A percentile compares a stretch with the other conserved stretches of the same genome.
These are phyloP conservation scores for Pygocentrus nattereri DNA, from an alignment of 2,797 vertebrate genomes.

Conservation along the genomic window DNA sequence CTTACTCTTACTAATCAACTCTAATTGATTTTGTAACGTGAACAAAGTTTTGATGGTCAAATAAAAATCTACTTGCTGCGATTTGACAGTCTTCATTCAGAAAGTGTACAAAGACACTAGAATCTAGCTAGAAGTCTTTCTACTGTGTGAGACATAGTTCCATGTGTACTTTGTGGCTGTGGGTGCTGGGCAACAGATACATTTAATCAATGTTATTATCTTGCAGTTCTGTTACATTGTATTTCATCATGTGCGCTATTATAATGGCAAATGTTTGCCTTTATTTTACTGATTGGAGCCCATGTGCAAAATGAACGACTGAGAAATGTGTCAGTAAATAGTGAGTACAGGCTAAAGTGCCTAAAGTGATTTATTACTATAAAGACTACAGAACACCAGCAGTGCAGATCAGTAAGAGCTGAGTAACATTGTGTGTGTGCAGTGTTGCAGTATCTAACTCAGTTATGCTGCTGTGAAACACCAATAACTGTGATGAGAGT, in stretches of 20 bases:
- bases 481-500: neutral
- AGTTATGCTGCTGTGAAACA: neutral
- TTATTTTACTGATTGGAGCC: neutral
- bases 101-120: neutral
- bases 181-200: neutral
- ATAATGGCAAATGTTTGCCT: neutral
- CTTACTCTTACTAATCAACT: too few relatives aligned
- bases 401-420: neutral
- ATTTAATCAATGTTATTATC: neutral
- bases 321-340: neutral
- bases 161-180: neutral
- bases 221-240: neutral
- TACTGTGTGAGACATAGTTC: neutral
- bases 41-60: neutral
- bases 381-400: conserved; percentile 1
- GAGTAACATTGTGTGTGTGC: conserved; percentile 14
- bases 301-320: neutral
- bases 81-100: neutral
- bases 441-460: neutral
- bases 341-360: neutral
- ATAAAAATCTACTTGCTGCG: neutral
- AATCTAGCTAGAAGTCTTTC: neutral
- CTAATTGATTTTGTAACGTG: neutral
- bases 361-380: too few relatives aligned
- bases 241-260: neutral